Conservation (phyloP, 2,797 vertebrate genomes). For the Nannoperca australis region DNA sequence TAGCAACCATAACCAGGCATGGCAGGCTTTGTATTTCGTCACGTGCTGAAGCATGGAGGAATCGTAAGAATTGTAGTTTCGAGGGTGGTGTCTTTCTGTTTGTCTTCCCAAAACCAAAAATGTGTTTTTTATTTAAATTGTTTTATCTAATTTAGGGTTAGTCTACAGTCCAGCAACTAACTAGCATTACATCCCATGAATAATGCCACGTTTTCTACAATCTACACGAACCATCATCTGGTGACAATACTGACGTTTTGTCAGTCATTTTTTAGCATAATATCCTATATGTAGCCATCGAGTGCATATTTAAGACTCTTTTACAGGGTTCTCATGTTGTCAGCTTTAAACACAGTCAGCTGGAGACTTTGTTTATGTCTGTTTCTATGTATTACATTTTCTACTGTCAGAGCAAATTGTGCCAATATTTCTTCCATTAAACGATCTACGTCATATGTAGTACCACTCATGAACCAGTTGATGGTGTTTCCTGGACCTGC, state of each 20-base stretch:
- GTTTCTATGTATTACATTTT: background rate
- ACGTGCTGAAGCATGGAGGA: background rate
- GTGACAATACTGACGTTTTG: background rate
- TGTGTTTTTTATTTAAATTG: too few relatives aligned
- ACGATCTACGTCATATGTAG: background rate
- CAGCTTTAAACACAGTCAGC: background rate
- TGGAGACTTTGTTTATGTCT: background rate
- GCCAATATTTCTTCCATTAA: background rate
- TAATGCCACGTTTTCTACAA: background rate
- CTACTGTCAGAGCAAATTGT: background rate
- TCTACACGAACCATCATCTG: background rate
- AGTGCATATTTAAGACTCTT: background rate
- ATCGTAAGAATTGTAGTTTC: background rate
- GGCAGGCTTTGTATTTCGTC: background rate
- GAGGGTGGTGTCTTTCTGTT: background rate
- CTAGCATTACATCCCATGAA: background rate
- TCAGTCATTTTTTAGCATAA: background rate
- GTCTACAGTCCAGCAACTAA: background rate
- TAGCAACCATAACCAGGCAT: background rate
- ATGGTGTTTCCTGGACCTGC: background rate
- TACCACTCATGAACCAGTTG: background rate
- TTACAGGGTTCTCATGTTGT: background rate
- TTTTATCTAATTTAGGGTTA: too few relatives aligned
- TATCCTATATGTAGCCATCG: background rate
- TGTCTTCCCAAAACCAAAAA: background rate